Evolutionary conservation across 2,888 invertebrate genomes (phyloP).

Genomic region (Yponomeuta cagnagella): DNA sequence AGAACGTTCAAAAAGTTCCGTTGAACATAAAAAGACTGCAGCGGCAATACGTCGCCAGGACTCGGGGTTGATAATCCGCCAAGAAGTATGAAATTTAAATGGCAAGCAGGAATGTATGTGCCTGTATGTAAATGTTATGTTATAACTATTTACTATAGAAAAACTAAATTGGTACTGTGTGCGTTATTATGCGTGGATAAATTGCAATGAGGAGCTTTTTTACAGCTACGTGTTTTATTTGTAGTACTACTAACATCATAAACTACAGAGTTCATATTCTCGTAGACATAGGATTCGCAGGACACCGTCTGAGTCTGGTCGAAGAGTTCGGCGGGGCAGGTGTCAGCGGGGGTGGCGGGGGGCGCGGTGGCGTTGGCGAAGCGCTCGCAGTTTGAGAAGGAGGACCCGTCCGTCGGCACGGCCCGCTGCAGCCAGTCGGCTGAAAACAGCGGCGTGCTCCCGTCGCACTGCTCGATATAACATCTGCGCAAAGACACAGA

Average conservation of each 20-base stretch:
- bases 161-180: too few species aligned
- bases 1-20: not conserved
- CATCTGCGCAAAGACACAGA: slow-evolving; percentile 40
- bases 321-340: slow-evolving; percentile 51
- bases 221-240: not conserved
- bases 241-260: slow-evolving; percentile 50
- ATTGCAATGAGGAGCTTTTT: too few species aligned
- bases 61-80: too few species aligned
- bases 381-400: slow-evolving; percentile 49
- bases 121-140: too few species aligned
- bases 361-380: slow-evolving; percentile 34
- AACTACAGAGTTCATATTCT: slow-evolving; percentile 53
- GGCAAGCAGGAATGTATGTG: too few species aligned
- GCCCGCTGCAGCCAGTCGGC: slow-evolving; percentile 52
- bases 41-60: too few species aligned
- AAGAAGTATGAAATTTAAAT: too few species aligned
- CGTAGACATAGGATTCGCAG: slow-evolving; percentile 50
- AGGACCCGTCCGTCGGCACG: slow-evolving; percentile 33
- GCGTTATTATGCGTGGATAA: too few species aligned
- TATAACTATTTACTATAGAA: too few species aligned
- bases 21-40: too few species aligned
- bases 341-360: slow-evolving; percentile 21
- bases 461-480: slow-evolving; percentile 51
- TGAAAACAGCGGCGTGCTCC: slow-evolving; percentile 36
- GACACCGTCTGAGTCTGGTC: slow-evolving; percentile 31